These are phyloP conservation scores for Malacosoma neustria DNA, from an alignment of 2,888 invertebrate species.

Conservation along the genomic window DNA sequence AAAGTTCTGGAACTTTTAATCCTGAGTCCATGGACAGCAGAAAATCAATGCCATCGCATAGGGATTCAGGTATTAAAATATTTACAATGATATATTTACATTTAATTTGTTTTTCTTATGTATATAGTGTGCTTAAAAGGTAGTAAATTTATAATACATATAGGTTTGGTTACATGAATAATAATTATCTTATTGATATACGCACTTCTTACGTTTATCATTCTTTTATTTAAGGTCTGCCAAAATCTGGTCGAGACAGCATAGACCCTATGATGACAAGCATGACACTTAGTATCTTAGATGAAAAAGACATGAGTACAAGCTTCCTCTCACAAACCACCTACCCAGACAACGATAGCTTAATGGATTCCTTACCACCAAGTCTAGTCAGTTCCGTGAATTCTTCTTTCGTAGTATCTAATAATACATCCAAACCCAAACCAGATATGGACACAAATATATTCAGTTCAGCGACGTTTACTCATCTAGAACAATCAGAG, in stretches of 20 bases:
- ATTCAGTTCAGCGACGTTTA: slow-evolving; percentile 62
- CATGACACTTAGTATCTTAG: slow-evolving; percentile 66
- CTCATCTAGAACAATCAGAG: slow-evolving; percentile 57
- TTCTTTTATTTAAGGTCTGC: too few relatives aligned
- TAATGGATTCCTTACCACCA: slow-evolving; percentile 62
- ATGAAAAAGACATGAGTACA: slow-evolving; percentile 70
- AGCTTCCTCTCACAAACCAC: slow-evolving; percentile 68
- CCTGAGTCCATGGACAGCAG: slow-evolving; percentile 49
- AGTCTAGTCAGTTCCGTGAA: slow-evolving; percentile 63
- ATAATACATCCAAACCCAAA: slow-evolving; percentile 36
- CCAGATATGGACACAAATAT: slow-evolving; percentile 53
- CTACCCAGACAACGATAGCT: slow-evolving; percentile 60
- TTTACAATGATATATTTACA: too few relatives aligned
- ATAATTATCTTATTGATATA: too few relatives aligned
- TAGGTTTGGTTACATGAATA: too few relatives aligned
- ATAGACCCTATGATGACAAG: slow-evolving; percentile 65
- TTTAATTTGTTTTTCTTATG: too few relatives aligned
- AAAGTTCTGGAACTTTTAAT: slow-evolving; percentile 60
- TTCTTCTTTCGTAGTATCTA: slow-evolving; percentile 54
- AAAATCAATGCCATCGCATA: slow-evolving; percentile 41
- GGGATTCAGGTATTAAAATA: slow-evolving; percentile 38
- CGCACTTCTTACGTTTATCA: too few relatives aligned
- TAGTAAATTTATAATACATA: too few relatives aligned
- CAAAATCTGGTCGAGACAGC: slow-evolving; percentile 49
- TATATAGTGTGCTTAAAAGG: slow-evolving; percentile 1